A percentile compares a stretch with the other conserved stretches of the same genome.
Evolutionary conservation across 2,113 vertebrate species (phyloP).

Genomic region (Arothron firmamentum): DNA sequence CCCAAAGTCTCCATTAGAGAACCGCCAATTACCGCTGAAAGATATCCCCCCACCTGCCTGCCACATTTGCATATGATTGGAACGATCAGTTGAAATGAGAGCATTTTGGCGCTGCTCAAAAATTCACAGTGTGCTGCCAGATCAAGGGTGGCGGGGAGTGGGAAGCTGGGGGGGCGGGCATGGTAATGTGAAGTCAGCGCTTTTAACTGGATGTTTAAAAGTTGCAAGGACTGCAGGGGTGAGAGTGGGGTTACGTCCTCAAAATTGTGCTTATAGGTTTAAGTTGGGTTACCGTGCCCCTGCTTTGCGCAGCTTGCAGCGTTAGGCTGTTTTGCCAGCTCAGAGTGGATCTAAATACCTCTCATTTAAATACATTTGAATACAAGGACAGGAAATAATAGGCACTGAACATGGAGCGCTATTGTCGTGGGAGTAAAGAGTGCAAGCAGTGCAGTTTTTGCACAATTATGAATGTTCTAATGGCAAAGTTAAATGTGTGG

Average conservation of each 20-base stretch:
- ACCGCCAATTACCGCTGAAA: constrained; percentile 74
- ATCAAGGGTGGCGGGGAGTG: constrained; percentile 47
- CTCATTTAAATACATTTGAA: constrained; percentile 68
- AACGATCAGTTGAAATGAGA: constrained; percentile 74
- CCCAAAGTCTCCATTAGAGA: constrained; percentile 77
- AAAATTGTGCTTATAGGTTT: constrained; percentile 43
- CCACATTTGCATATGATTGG: constrained; percentile 77
- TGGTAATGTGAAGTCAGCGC: constrained; percentile 69
- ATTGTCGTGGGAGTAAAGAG: constrained; percentile 65
- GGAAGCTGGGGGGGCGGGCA: constrained; percentile 24
- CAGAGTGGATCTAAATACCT: constrained; percentile 62
- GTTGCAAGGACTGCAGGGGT: constrained; percentile 59
- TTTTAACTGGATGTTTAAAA: constrained; percentile 68
- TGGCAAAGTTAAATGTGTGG: constrained; percentile 48
- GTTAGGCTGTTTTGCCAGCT: constrained; percentile 51
- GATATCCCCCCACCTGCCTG: constrained; percentile 70
- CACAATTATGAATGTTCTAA: constrained; percentile 63
- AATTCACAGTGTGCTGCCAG: constrained; percentile 68
- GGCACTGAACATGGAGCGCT: constrained; percentile 45
- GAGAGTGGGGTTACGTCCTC: constrained; percentile 56
- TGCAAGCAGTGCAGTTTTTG: constrained; percentile 57
- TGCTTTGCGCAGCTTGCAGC: constrained; percentile 44
- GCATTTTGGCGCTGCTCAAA: constrained; percentile 69
- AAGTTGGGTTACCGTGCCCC: constrained; percentile 41
- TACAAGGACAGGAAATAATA: constrained; percentile 60